A percentile compares a stretch with the other conserved stretches of the same genome.
phyloP scores from a whole-genome alignment of 37 sponge, comb jelly and placozoan species.

The Chondrosia reniformis region DNA sequence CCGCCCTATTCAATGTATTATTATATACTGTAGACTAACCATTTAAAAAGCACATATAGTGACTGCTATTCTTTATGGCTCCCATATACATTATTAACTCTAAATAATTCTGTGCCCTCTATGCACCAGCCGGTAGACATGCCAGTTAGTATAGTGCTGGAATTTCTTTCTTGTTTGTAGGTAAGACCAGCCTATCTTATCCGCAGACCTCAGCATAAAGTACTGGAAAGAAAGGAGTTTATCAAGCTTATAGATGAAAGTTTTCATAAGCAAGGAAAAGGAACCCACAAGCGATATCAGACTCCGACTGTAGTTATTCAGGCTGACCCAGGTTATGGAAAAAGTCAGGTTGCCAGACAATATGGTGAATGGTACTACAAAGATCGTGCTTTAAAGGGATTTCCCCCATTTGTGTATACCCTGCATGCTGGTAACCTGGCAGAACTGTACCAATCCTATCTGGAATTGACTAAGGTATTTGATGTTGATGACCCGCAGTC shows the following conservation, averaged over 20 bases:
- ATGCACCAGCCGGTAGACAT: too few species aligned
- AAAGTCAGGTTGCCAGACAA: conserved; percentile 17
- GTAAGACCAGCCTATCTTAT: too few species aligned
- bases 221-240: not conserved
- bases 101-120: too few species aligned
- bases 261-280: not conserved
- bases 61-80: too few species aligned
- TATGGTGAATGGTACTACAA: not conserved
- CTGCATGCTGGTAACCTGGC: conserved; percentile 15
- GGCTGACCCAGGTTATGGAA: conserved; percentile 15
- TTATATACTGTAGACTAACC: too few species aligned
- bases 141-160: too few species aligned
- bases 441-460: conserved; percentile 10
- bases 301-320: conserved; percentile 1
- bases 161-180: too few species aligned
- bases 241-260: not conserved
- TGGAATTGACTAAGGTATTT: not conserved
- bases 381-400: not conserved
- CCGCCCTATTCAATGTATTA: too few species aligned
- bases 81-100: too few species aligned
- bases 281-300: too few species aligned
- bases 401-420: not conserved
- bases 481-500: not conserved
- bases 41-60: too few species aligned
- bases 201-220: not conserved